A percentile compares a stretch with the other conserved stretches of the same genome.
These are phyloP conservation scores for Chunga burmeisteri DNA, from an alignment of 2,113 vertebrate species.

Conservation along the genomic window DNA sequence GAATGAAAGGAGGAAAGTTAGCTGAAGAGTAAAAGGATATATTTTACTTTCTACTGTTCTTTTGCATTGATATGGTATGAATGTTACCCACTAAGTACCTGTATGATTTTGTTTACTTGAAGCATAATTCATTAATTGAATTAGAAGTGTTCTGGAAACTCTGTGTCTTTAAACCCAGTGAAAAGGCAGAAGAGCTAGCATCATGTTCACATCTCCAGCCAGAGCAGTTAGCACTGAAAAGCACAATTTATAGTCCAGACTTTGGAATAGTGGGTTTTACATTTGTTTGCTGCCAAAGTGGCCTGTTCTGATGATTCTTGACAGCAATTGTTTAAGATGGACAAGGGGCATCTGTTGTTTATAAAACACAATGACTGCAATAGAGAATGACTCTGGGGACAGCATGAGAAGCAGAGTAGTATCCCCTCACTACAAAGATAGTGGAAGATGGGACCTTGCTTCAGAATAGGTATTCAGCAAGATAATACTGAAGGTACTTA, in stretches of 20 bases:
- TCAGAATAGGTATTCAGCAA: background rate
- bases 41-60: background rate
- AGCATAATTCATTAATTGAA: background rate
- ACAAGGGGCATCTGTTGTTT: conserved; percentile 17
- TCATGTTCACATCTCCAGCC: background rate
- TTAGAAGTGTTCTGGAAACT: background rate
- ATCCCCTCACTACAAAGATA: background rate
- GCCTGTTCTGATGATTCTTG: background rate
- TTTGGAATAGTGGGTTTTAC: background rate
- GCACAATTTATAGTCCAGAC: background rate
- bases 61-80: background rate
- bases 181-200: background rate
- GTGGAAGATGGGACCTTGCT: background rate
- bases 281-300: background rate
- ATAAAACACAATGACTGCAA: background rate
- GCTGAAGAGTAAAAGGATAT: background rate
- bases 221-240: background rate
- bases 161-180: background rate
- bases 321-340: conserved; percentile 14
- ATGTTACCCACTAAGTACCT: background rate
- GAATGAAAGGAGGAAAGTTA: background rate
- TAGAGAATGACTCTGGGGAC: background rate
- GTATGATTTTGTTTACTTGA: background rate
- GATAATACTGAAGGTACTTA: background rate
- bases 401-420: background rate